Evolutionary conservation across 2,888 invertebrate genomes (phyloP).

Genomic region (Ptilodon capucinus): DNA sequence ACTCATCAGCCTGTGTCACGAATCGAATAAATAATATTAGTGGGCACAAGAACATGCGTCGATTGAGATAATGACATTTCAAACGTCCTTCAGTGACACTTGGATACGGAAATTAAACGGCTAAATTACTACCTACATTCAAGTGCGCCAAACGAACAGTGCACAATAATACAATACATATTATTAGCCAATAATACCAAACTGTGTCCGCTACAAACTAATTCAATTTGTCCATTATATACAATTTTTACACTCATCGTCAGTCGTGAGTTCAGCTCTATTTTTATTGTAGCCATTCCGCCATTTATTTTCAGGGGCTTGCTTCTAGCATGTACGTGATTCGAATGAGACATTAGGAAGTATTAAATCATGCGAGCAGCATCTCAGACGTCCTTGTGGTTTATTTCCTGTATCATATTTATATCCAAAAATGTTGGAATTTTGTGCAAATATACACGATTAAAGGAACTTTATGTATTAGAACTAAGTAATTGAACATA

Average conservation of each 20-base stretch:
- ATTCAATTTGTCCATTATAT: constrained; percentile 19
- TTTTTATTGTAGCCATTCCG: constrained; percentile 27
- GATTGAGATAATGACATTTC: constrained; percentile 51
- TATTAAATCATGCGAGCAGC: constrained; percentile 41
- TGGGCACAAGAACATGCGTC: constrained; percentile 34
- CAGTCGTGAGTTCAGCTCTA: constrained; percentile 35
- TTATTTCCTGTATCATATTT: constrained; percentile 40
- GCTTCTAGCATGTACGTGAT: constrained; percentile 35
- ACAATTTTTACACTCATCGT: constrained; percentile 9
- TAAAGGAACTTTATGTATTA: constrained; percentile 11
- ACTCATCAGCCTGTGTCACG: constrained; percentile 22
- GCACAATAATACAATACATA: constrained; percentile 33
- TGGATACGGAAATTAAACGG: constrained; percentile 69
- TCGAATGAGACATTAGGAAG: constrained; percentile 37
- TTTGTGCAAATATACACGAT: constrained; percentile 16
- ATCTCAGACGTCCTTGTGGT: constrained; percentile 50
- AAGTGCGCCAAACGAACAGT: constrained; percentile 34
- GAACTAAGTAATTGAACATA: constrained; percentile 11
- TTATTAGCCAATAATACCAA: constrained; percentile 10
- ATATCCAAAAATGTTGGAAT: constrained; percentile 26
- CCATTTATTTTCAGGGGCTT: constrained; percentile 31
- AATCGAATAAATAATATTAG: constrained; percentile 24
- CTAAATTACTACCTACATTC: constrained; percentile 68
- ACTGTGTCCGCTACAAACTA: constrained; percentile 3
- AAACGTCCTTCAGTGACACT: constrained; percentile 69